Conservation (phyloP, 2,797 vertebrate genomes). For the Typhlichthys eigenmanni region DNA sequence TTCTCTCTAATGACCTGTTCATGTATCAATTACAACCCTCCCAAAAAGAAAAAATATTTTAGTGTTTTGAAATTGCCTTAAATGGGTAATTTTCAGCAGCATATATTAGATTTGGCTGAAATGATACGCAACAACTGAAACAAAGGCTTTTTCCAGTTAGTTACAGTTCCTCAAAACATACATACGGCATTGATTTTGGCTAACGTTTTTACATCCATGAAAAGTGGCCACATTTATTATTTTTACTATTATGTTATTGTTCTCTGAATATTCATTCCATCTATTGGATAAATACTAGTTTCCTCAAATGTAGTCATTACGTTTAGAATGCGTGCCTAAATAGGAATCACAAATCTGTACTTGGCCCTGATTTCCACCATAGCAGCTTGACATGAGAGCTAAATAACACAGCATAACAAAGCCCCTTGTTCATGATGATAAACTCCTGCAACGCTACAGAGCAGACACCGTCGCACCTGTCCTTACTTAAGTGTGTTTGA, state of each 20-base stretch:
- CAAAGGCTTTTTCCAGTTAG: too few species aligned
- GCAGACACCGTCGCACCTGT: too few species aligned
- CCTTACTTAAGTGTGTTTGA: not conserved
- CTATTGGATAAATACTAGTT: not conserved
- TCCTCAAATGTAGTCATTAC: constrained; percentile 3
- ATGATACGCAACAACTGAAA: not conserved
- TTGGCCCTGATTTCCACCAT: not conserved
- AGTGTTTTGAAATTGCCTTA: too few species aligned
- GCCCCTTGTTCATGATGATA: not conserved
- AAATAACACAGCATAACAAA: not conserved
- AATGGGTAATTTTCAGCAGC: too few species aligned
- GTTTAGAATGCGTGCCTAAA: constrained; percentile 1
- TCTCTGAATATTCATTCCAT: constrained; percentile 6
- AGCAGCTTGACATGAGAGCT: not conserved
- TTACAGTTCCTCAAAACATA: too few species aligned
- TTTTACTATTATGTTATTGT: constrained; percentile 20
- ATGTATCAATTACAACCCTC: too few species aligned
- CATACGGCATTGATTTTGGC: constrained; percentile 12
- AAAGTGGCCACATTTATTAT: constrained; percentile 8
- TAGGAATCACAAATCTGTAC: not conserved
- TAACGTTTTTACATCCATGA: not conserved
- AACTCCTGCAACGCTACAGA: too few species aligned
- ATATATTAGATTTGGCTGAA: constrained; percentile 1
- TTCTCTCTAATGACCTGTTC: too few species aligned
- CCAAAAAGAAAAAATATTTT: too few species aligned